Evolutionary conservation across 1,140 invertebrate species (phyloP).

Genomic region (Asbolus verrucosus): DNA sequence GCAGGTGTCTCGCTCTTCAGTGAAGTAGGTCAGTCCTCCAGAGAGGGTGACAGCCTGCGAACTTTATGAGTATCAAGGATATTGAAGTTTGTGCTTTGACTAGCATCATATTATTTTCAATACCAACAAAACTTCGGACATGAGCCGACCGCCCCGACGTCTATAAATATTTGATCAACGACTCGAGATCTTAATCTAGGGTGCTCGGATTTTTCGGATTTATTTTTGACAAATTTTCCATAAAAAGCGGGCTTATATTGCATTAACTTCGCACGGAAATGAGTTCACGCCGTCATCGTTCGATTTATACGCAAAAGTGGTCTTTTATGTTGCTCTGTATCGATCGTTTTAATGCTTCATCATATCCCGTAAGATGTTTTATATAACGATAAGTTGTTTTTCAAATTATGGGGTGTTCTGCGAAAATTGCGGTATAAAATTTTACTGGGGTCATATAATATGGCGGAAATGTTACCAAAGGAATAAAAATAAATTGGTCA

Average conservation of each 20-base stretch:
- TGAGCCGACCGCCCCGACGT: not conserved
- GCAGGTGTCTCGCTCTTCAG: no score
- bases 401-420: conserved; percentile 1
- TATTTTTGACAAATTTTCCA: no score
- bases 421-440: not conserved
- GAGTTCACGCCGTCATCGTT: not conserved
- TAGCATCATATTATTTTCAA: conserved; percentile 10
- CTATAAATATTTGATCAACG: conserved; percentile 14
- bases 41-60: no score
- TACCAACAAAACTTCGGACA: conserved; percentile 21
- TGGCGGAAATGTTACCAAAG: conserved; percentile 1
- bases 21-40: no score
- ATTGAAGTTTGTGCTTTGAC: conserved; percentile 6
- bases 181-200: conserved; percentile 15
- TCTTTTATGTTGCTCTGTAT: conserved; percentile 10
- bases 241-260: no score
- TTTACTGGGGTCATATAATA: not conserved
- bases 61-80: not conserved
- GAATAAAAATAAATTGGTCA: conserved; percentile 6
- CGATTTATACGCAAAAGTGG: conserved; percentile 20
- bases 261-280: no score
- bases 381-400: no score
- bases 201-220: not conserved
- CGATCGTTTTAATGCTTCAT: conserved; percentile 17
- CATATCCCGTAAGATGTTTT: not conserved